phyloP scores from a whole-genome alignment of 2,888 invertebrate genomes.

The Hofmannophila pseudospretella region DNA sequence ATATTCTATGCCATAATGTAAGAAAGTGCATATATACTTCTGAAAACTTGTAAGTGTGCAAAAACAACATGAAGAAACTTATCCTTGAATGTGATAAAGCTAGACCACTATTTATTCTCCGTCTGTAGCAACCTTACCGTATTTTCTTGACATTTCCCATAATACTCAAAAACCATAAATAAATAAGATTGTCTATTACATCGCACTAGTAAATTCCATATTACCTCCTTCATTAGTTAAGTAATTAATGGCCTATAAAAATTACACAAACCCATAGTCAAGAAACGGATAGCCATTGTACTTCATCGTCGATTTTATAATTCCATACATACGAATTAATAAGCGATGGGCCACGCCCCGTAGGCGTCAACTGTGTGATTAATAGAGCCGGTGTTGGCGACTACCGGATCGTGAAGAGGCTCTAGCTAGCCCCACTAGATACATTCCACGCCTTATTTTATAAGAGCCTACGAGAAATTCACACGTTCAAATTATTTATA shows the following conservation, averaged over 20 bases:
- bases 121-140: too few relatives aligned
- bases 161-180: too few relatives aligned
- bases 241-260: constrained; percentile 9
- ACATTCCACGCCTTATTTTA: constrained; percentile 40
- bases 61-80: too few relatives aligned
- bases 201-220: constrained; percentile 4
- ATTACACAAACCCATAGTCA: constrained; percentile 8
- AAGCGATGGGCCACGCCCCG: constrained; percentile 63
- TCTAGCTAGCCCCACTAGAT: constrained; percentile 40
- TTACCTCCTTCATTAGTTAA: constrained; percentile 7
- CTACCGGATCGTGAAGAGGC: constrained; percentile 54
- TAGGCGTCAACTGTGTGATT: constrained; percentile 71
- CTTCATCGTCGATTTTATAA: constrained; percentile 56
- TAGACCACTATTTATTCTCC: too few relatives aligned
- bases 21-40: too few relatives aligned
- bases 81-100: too few relatives aligned
- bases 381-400: constrained; percentile 57
- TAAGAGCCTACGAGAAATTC: constrained; percentile 36
- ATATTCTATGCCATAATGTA: too few relatives aligned
- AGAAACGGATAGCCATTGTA: constrained; percentile 34
- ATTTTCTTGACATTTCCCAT: too few relatives aligned
- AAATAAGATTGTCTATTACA: too few relatives aligned
- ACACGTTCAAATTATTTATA: constrained; percentile 50
- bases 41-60: too few relatives aligned
- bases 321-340: constrained; percentile 64